These are phyloP conservation scores for Tetraneura akinire DNA, from an alignment of 1,140 invertebrate genomes.

Conservation along the genomic window DNA sequence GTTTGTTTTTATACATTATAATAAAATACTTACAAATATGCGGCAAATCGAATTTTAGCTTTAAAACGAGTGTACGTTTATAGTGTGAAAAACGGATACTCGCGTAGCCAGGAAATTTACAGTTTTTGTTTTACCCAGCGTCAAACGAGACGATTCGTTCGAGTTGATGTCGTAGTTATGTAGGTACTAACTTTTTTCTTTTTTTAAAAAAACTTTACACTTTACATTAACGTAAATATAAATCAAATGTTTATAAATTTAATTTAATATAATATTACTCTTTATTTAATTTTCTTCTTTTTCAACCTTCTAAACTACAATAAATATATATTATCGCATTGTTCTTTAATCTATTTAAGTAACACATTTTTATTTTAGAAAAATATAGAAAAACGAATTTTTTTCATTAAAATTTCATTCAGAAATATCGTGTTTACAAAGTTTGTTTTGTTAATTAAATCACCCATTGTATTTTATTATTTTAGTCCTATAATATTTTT, in stretches of 20 bases:
- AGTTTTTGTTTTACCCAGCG: background rate
- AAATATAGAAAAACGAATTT: too few relatives aligned
- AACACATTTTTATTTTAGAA: too few relatives aligned
- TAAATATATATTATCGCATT: too few relatives aligned
- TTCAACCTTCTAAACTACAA: background rate
- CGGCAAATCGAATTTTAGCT: background rate
- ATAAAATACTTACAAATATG: background rate
- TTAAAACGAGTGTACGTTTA: background rate
- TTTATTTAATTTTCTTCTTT: constrained; percentile 6
- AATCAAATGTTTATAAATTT: background rate
- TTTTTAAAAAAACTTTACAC: background rate
- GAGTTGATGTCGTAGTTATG: background rate
- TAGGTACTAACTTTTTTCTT: too few relatives aligned
- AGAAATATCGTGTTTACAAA: too few relatives aligned
- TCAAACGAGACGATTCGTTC: background rate
- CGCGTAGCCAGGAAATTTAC: background rate
- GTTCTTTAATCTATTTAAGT: too few relatives aligned
- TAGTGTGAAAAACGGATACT: background rate
- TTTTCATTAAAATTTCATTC: too few relatives aligned
- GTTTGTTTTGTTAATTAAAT: too few relatives aligned
- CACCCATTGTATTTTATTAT: too few relatives aligned
- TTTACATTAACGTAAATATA: background rate
- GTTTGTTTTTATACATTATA: too few relatives aligned
- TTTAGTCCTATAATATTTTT: too few relatives aligned
- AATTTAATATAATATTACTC: background rate